These are phyloP conservation scores for Tragelaphus strepsiceros DNA, from an alignment of 2,113 vertebrate species.

Conservation along the genomic window DNA sequence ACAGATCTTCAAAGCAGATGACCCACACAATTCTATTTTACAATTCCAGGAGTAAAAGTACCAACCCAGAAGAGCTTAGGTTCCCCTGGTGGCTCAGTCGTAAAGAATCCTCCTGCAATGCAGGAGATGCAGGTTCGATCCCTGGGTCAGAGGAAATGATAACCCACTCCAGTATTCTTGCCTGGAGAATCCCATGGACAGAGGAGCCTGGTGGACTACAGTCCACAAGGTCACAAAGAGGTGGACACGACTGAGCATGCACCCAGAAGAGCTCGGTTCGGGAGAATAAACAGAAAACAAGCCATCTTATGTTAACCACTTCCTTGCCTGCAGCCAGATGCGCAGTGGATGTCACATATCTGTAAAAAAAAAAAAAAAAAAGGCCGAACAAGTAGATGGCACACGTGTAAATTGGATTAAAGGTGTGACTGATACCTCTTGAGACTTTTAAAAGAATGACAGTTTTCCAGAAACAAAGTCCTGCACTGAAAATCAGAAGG, in stretches of 20 bases:
- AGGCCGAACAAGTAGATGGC: neutral
- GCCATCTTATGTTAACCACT: neutral
- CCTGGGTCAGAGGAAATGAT: neutral
- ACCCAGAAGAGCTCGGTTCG: neutral
- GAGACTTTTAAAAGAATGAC: conserved; percentile 6
- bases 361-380: neutral
- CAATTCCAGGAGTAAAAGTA: neutral
- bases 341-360: neutral
- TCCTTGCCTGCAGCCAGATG: neutral
- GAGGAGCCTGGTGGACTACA: neutral
- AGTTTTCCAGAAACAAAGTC: conserved; percentile 33
- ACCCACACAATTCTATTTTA: neutral
- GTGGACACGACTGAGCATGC: neutral
- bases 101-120: neutral
- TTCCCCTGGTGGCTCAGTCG: neutral
- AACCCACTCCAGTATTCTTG: neutral
- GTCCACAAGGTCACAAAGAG: neutral
- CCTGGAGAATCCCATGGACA: neutral
- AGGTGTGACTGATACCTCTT: neutral
- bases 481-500: neutral
- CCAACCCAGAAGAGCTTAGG: neutral
- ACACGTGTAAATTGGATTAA: neutral
- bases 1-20: neutral
- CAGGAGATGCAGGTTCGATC: neutral
- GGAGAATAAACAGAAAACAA: conserved; percentile 28